phyloP scores from a whole-genome alignment of 2,797 vertebrate species.

The Hephaestus fuliginosus region DNA sequence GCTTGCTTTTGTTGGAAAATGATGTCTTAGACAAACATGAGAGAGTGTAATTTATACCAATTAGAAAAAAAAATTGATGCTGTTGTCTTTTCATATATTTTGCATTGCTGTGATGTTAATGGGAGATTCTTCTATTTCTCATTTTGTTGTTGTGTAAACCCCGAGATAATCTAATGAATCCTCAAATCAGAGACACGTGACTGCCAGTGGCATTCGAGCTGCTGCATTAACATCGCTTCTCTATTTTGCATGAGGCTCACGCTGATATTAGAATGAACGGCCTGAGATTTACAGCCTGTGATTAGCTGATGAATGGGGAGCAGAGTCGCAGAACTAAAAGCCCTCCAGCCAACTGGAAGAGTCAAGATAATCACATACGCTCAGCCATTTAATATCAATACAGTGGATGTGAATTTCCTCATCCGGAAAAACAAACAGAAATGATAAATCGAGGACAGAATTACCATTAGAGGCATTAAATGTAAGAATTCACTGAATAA shows the following conservation, averaged over 20 bases:
- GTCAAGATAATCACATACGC: slow-evolving; percentile 73
- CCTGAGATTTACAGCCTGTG: slow-evolving; percentile 64
- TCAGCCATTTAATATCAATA: slow-evolving; percentile 74
- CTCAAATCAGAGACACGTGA: slow-evolving; percentile 24
- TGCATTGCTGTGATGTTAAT: not conserved
- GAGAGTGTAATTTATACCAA: not conserved
- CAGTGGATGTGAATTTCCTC: slow-evolving; percentile 67
- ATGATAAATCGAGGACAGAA: slow-evolving; percentile 70
- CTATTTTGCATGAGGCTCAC: slow-evolving; percentile 43
- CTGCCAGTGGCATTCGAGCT: slow-evolving; percentile 28
- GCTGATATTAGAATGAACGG: slow-evolving; percentile 52
- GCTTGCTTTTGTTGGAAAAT: too few species aligned
- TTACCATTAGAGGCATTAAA: slow-evolving; percentile 60
- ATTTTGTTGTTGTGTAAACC: slow-evolving; percentile 21
- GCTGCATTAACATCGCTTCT: slow-evolving; percentile 40
- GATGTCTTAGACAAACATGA: not conserved
- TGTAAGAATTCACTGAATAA: slow-evolving; percentile 63
- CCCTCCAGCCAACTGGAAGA: slow-evolving; percentile 75
- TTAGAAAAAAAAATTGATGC: not conserved
- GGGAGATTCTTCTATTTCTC: not conserved
- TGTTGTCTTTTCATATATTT: too few species aligned
- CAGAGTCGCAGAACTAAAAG: slow-evolving; percentile 67
- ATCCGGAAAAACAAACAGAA: slow-evolving; percentile 74
- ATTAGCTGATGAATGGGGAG: slow-evolving; percentile 78
- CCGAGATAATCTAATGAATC: slow-evolving; percentile 33